Base-by-base conservation (phyloP, 2,888 invertebrate species). In the Itoplectis maculator region DNA sequence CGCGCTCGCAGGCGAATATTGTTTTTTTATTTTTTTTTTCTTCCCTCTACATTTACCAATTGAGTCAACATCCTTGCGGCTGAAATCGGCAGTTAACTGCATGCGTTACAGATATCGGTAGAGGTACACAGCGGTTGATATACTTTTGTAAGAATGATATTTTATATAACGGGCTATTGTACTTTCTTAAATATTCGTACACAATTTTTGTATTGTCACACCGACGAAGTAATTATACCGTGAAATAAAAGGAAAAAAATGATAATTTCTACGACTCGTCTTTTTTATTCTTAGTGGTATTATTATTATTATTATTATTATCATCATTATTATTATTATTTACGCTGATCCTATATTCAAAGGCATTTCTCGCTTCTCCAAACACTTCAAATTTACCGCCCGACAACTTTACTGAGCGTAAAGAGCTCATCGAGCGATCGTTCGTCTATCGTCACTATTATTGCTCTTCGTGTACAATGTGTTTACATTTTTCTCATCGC, bases 131-230 rank as follows among this genome's bases (percentile, higher is more conserved):
- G 79, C 81, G 84, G 83, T 85, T 81, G 85, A 86, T 89, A 89
- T 89, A 91, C 88, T 91, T 90, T 87, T 92, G 89, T 91, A 92
- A 91, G 91, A 90, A 89, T 90, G 89, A 91, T 92, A 92, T 92
- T 92, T 92, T 92, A 90, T 92, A 92, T 91, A 92, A 91, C 91
- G 89, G 92, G 92, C 91, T 92, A 91, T 90, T 92, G 91, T 92
- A 92, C 92, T 92, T 92, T 92, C 92, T 91, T 91, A 92, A 91
- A 90, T 91, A 84, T 90, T 90, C 90, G 89, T 90, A 90, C 87
- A 87, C 87, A 82, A n/a, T 79, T 79, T 88, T 89, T 88, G 89
- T 89, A 90, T 90, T 92, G 90, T 91, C 90, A 91, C 90, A 88
- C 85, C 87, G 87, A 89, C 87, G 81, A 89, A 90, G 73, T 84